Conservation (phyloP, 2,113 vertebrate genomes). For the Nicator chloris region DNA sequence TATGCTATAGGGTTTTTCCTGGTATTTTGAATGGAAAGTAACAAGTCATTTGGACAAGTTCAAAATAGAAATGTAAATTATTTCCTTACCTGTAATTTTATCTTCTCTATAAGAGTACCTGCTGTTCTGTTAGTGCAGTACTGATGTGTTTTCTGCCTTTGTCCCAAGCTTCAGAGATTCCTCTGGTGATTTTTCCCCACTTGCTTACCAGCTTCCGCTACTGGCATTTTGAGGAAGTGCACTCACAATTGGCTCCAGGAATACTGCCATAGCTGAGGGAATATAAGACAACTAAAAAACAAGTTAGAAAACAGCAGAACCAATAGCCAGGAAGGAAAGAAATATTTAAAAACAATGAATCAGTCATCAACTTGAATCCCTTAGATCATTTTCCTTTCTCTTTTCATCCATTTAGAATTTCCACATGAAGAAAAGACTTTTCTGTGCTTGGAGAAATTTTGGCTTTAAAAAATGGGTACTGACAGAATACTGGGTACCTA, state of each 20-base stretch:
- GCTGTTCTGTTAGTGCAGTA: constrained; percentile 37
- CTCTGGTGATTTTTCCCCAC: constrained; percentile 41
- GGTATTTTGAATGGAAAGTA: neutral
- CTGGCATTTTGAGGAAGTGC: constrained; percentile 54
- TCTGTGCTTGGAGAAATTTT: neutral
- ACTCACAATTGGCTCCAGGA: constrained; percentile 49
- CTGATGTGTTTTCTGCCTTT: constrained; percentile 60
- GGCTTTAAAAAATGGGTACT: neutral
- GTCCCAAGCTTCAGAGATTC: constrained; percentile 49
- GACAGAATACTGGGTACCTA: neutral
- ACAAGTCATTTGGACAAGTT: neutral
- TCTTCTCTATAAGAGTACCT: constrained; percentile 49
- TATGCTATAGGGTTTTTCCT: neutral
- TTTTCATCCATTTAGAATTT: neutral
- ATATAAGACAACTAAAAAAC: constrained; percentile 62
- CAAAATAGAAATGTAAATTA: constrained; percentile 12
- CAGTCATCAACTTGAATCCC: constrained; percentile 26
- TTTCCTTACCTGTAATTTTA: constrained; percentile 60
- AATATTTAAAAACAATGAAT: constrained; percentile 6
- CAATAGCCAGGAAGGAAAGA: constrained; percentile 9
- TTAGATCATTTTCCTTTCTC: neutral
- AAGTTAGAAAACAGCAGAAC: constrained; percentile 61
- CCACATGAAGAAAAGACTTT: neutral
- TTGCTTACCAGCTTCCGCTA: constrained; percentile 43
- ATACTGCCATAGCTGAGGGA: constrained; percentile 58